A percentile compares a stretch with the other conserved stretches of the same genome.
These are phyloP conservation scores for Cyaniris semiargus DNA, from an alignment of 2,888 invertebrate species.

Conservation along the genomic window DNA sequence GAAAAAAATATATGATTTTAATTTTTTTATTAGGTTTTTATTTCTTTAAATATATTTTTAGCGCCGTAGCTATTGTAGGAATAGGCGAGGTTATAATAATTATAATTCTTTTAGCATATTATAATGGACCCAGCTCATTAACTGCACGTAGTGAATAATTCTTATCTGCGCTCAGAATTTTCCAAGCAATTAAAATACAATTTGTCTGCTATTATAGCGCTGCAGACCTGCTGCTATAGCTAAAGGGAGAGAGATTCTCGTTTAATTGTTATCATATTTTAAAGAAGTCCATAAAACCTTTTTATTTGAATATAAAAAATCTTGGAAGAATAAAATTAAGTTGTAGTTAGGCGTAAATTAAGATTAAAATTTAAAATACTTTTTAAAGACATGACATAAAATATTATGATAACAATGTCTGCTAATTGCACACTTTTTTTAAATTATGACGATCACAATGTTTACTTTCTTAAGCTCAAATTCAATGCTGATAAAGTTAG, in stretches of 20 bases:
- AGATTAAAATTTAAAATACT: no score
- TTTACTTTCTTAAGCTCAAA: background rate
- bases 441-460: background rate
- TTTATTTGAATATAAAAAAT: background rate
- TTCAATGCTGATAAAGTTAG: background rate
- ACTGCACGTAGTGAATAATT: slow-evolving; percentile 12
- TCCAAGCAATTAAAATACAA: slow-evolving; percentile 21
- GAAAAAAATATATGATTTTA: no score
- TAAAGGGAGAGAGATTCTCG: background rate
- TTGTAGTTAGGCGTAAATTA: no score
- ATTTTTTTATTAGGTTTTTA: background rate
- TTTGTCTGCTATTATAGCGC: background rate
- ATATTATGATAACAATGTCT: no score
- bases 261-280: background rate
- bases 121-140: slow-evolving; percentile 7
- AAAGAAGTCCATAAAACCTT: background rate
- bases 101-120: slow-evolving; percentile 6
- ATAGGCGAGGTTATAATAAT: slow-evolving; percentile 7
- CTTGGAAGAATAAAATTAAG: background rate
- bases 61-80: background rate
- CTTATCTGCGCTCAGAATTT: slow-evolving; percentile 13
- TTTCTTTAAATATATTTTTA: no score
- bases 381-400: no score
- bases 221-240: background rate
- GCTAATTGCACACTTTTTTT: background rate